Percentiles rank a stretch among this genome's conserved stretches.
These are phyloP conservation scores for Pseudomyrmex flavicornis DNA, from an alignment of 1,140 invertebrate genomes.

Conservation along the genomic window DNA sequence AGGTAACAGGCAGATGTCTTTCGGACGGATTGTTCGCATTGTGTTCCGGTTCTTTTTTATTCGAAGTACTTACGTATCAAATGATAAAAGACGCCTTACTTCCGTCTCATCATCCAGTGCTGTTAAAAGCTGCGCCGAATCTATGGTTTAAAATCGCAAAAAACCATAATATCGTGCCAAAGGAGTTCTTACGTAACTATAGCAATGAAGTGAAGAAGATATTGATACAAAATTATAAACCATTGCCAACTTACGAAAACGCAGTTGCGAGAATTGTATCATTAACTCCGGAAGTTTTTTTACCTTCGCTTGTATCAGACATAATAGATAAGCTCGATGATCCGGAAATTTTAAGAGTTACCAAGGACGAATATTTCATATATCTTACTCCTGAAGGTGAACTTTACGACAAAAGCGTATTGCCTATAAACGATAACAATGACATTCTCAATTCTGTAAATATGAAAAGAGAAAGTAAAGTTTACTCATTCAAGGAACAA, in stretches of 20 bases:
- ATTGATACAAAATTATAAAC: constrained; percentile 87
- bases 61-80: constrained; percentile 76
- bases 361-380: constrained; percentile 95
- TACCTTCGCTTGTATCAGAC: constrained; percentile 86
- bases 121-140: constrained; percentile 84
- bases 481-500: constrained; percentile 98
- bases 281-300: constrained; percentile 88
- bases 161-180: constrained; percentile 86
- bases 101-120: constrained; percentile 89
- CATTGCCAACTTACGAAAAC: constrained; percentile 87
- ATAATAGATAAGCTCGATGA: constrained; percentile 88
- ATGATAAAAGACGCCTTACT: constrained; percentile 86
- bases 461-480: constrained; percentile 98
- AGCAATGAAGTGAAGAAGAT: constrained; percentile 86
- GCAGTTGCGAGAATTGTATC: constrained; percentile 88
- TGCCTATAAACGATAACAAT: constrained; percentile 90
- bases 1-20: constrained; percentile 79
- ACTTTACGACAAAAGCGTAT: constrained; percentile 95
- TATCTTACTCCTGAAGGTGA: constrained; percentile 95
- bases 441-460: constrained; percentile 91
- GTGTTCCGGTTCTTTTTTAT: constrained; percentile 80
- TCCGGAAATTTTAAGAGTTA: constrained; percentile 90
- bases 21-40: constrained; percentile 81
- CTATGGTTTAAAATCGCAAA: constrained; percentile 88
- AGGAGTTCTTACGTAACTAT: constrained; percentile 86